Conservation (phyloP, 2,113 vertebrate species). For the Cinclus mexicanus region DNA sequence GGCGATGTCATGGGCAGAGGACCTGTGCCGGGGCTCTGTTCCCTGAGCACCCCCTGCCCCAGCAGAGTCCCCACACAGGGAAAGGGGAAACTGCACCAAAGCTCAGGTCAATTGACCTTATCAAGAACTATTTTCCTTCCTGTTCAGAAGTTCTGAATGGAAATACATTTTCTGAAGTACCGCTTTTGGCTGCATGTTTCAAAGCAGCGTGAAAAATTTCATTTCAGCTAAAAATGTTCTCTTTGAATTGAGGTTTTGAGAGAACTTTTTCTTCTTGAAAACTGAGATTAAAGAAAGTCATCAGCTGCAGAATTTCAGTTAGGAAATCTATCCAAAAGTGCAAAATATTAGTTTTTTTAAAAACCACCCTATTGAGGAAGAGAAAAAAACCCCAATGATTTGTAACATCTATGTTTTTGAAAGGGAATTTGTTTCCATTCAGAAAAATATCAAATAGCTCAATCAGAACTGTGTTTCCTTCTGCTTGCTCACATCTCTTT, state of each 20-base stretch:
- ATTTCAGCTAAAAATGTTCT: background rate
- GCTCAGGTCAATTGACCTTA: background rate
- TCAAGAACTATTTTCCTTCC: background rate
- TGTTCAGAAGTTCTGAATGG: background rate
- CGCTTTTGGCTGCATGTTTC: background rate
- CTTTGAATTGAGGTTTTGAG: constrained; percentile 16
- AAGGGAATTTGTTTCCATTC: background rate
- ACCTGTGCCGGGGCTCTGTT: background rate
- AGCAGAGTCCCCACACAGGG: background rate
- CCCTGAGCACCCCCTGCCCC: background rate
- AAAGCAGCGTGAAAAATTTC: background rate
- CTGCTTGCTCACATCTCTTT: background rate
- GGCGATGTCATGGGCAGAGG: background rate
- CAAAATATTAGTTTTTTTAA: background rate
- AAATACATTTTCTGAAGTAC: background rate
- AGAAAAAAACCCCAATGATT: background rate
- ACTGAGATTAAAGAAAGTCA: constrained; percentile 21
- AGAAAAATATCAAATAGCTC: background rate
- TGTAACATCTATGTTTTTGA: background rate
- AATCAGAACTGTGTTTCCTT: background rate
- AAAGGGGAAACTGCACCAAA: background rate
- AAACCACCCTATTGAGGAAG: background rate
- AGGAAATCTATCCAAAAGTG: background rate
- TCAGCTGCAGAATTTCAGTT: background rate
- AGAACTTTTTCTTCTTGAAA: constrained; percentile 1